Base-by-base conservation (phyloP, 2,888 invertebrate species). In the Netelia fuscicornis region DNA sequence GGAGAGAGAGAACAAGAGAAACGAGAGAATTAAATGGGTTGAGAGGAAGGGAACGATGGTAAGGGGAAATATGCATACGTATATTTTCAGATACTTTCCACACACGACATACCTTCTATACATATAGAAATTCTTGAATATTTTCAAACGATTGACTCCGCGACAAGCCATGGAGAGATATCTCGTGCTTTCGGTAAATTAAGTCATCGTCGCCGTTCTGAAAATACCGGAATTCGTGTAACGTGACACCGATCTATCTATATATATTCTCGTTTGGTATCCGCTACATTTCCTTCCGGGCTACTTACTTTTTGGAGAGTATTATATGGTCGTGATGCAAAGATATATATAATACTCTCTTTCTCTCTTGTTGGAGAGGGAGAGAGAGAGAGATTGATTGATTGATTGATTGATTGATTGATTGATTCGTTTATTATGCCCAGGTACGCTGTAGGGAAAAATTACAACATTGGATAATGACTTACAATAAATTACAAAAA, bases 151-250 rank as follows among this genome's bases (percentile, higher is more conserved):
- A 62, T n/a, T 67, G 23, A 52, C 25, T 25, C 37, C 20, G n/a
- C 77, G 42, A 60, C 20, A 52, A 60, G 60, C 17, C 10, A 10
- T 37, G 64, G 70, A 42, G 72, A 77, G 83, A 72, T 83, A 83
- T 83, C 67, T 83, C 54, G 13, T 42, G n/a, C 44, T 78, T 68
- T 83, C 78, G 58, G 67, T 82, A 67, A 82, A 82, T 82, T 82
- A 74, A 72, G 67, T 68, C 62, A 30, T 71, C 70, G 48, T 42
- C 42, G 10, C 23, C n/a, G 2, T 8, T 58, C 48, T 58, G 20
- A n/a, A 58, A 58, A 58, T 17, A 17, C 58, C 58, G 3, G 20
- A 17, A 17, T n/a, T 20, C 56, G 56, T n/a, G 56, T 8, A 56
- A n/a, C 17, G 5, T 20, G 58, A 58, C 17, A 58, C 58, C 58